Conservation (phyloP, 2,113 vertebrate genomes). For the Suricata suricatta region DNA sequence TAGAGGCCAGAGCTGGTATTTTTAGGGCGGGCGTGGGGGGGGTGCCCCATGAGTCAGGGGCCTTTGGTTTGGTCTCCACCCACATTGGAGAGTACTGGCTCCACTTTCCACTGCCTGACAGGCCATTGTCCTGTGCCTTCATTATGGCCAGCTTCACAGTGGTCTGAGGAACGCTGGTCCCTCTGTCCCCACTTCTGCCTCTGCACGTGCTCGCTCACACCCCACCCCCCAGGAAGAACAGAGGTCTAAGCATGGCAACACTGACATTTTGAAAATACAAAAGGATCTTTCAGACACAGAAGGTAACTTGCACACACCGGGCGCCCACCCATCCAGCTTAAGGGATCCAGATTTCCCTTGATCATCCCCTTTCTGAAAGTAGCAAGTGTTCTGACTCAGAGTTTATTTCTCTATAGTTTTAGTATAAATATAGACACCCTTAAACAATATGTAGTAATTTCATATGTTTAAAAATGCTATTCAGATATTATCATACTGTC, state of each 20-base stretch:
- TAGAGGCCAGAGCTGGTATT: background rate
- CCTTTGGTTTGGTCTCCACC: background rate
- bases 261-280: background rate
- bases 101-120: background rate
- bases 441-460: background rate
- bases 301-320: background rate
- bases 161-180: background rate
- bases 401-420: background rate
- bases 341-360: background rate
- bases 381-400: background rate
- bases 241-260: background rate
- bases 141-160: background rate
- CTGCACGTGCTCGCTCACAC: rapidly evolving
- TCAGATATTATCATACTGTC: background rate
- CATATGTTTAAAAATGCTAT: background rate
- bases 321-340: background rate
- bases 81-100: background rate
- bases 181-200: background rate
- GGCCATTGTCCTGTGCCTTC: background rate
- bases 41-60: constrained; percentile 30
- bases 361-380: background rate
- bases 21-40: background rate
- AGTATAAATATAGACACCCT: background rate
- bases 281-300: background rate
- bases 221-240: background rate